Conservation (phyloP, 2,113 vertebrate genomes). For the Calcarius ornatus region DNA sequence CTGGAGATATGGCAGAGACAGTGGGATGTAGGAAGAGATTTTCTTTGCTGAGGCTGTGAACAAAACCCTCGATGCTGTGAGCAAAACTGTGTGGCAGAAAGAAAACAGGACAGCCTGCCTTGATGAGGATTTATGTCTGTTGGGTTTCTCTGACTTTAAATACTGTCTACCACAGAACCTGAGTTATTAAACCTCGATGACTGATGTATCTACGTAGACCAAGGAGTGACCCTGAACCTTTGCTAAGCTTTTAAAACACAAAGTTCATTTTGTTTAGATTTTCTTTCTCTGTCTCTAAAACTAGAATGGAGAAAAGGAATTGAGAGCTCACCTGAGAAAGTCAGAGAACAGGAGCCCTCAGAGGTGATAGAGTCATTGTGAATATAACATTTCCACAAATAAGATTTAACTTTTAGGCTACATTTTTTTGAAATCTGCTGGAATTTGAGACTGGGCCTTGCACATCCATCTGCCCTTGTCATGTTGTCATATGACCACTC, state of each 20-base stretch:
- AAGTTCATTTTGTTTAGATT: slow-evolving; percentile 41
- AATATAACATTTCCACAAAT: background rate
- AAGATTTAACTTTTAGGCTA: fast-evolving
- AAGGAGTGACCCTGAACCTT: background rate
- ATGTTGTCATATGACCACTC: background rate
- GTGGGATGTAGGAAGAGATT: background rate
- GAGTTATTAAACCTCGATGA: slow-evolving; percentile 3
- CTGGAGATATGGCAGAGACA: background rate
- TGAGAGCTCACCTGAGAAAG: background rate
- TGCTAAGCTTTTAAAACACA: background rate
- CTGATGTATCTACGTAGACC: background rate
- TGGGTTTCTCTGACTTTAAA: background rate
- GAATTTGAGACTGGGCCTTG: background rate
- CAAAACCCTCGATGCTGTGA: background rate
- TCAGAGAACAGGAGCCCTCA: background rate
- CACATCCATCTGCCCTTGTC: background rate
- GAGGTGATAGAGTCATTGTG: background rate
- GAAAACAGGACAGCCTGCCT: background rate
- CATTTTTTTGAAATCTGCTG: background rate
- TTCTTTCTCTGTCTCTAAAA: background rate
- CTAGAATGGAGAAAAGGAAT: background rate
- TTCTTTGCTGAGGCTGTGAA: background rate
- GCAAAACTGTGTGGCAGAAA: background rate
- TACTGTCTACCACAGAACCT: background rate
- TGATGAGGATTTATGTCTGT: slow-evolving; percentile 24